Evolutionary conservation across 2,113 vertebrate genomes (phyloP).

Genomic region (Ailurus styani): DNA sequence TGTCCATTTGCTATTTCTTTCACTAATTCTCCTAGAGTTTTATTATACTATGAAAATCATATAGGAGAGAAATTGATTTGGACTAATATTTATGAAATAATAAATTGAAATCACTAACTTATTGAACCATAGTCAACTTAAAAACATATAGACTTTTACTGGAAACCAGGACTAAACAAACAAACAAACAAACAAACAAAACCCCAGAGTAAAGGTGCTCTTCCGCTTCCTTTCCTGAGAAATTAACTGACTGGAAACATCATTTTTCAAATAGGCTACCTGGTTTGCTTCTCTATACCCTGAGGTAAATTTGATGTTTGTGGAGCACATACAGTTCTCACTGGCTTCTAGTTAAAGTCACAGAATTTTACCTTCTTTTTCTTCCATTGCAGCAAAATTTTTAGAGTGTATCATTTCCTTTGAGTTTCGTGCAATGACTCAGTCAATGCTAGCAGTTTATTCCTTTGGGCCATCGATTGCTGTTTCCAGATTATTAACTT

Average conservation of each 20-base stretch:
- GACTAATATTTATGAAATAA: not conserved
- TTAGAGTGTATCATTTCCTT: constrained; percentile 57
- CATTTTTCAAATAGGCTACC: not conserved
- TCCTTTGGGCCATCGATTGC: constrained; percentile 62
- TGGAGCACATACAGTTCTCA: not conserved
- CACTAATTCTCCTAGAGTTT: not conserved
- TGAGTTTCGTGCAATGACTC: constrained; percentile 28
- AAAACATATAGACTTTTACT: not conserved
- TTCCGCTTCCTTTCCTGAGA: not conserved
- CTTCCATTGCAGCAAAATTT: not conserved
- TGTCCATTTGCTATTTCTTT: not conserved
- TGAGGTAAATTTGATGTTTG: not conserved
- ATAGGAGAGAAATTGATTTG: not conserved
- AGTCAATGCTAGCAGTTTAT: constrained; percentile 38
- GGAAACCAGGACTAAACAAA: not conserved
- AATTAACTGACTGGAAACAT: not conserved
- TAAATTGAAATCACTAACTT: not conserved
- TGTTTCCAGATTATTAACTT: constrained; percentile 73
- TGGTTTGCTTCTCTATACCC: not conserved
- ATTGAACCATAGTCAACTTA: not conserved
- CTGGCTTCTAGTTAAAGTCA: constrained; percentile 39
- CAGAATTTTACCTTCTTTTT: constrained; percentile 16
- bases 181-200: not conserved
- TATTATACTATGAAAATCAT: not conserved
- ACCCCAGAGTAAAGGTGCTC: not conserved